Conservation (phyloP, 2,113 vertebrate species). For the Gorilla gorilla region DNA sequence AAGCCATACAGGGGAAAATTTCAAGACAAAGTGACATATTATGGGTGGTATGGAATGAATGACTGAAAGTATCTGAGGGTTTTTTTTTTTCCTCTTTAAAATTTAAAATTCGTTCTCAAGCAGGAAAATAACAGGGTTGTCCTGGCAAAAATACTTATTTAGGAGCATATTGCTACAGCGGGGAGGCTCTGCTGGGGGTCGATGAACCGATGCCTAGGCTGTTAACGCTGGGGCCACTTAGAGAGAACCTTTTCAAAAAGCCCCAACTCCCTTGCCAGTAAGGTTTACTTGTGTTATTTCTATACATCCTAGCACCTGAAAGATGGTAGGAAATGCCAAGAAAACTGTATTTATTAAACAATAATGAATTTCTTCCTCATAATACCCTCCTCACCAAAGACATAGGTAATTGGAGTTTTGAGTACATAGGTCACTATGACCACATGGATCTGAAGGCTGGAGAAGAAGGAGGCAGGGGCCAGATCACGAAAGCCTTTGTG, state of each 20-base stretch:
- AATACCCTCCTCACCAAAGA: neutral
- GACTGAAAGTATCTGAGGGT: conserved; percentile 35
- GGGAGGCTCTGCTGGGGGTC: neutral
- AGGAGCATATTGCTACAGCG: neutral
- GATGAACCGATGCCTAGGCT: too few species aligned
- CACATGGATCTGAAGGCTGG: neutral
- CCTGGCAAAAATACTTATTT: neutral
- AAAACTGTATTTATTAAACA: conserved; percentile 12
- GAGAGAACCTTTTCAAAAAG: neutral
- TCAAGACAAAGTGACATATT: conserved; percentile 60
- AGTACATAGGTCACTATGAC: neutral
- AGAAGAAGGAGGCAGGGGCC: neutral
- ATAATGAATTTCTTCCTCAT: neutral
- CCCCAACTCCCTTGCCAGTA: neutral
- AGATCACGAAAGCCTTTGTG: neutral
- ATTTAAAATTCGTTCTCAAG: conserved; percentile 43
- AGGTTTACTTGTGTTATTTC: conserved; percentile 32
- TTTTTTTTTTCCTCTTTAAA: neutral
- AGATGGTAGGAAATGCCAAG: neutral
- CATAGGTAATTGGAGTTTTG: neutral
- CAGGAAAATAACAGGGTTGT: conserved; percentile 35
- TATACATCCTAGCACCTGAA: neutral
- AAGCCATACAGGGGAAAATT: conserved; percentile 51
- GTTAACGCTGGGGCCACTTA: neutral
- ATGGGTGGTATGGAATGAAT: conserved; percentile 45